A percentile compares a stretch with the other conserved stretches of the same genome.
These are phyloP conservation scores for Sipha maydis DNA, from an alignment of 2,888 invertebrate genomes.

Conservation along the genomic window DNA sequence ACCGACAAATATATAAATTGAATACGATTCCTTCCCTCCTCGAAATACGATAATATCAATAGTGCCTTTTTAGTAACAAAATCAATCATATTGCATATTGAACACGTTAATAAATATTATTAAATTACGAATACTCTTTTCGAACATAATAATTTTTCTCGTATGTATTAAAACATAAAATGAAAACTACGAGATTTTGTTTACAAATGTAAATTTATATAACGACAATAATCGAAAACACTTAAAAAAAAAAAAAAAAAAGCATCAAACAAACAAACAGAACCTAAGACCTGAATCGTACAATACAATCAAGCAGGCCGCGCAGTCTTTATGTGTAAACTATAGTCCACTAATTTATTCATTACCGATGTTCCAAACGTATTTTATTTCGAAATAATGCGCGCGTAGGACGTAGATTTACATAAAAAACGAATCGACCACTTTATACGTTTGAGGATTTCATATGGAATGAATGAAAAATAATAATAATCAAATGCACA, in stretches of 20 bases:
- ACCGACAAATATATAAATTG: too few relatives aligned
- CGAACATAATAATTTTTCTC: too few relatives aligned
- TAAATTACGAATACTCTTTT: too few relatives aligned
- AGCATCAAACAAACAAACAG: background rate
- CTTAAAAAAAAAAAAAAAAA: background rate
- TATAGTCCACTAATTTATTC: background rate
- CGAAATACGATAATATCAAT: too few relatives aligned
- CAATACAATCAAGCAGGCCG: background rate
- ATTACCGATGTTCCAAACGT: background rate
- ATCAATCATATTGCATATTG: too few relatives aligned
- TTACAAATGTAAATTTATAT: too few relatives aligned
- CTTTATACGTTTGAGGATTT: background rate
- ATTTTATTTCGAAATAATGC: background rate
- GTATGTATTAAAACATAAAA: too few relatives aligned
- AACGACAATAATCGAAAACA: background rate
- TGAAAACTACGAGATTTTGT: too few relatives aligned
- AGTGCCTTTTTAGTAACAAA: too few relatives aligned
- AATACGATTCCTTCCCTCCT: too few relatives aligned
- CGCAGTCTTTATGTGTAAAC: background rate
- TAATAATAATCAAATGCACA: too few relatives aligned
- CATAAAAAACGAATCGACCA: slow-evolving; percentile 32
- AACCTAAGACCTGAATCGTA: background rate
- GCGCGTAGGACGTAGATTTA: slow-evolving; percentile 4
- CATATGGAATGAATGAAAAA: background rate
- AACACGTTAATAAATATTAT: too few relatives aligned